Evolutionary conservation across 2,113 vertebrate species (phyloP).

Genomic region (Dolichallabes microphthalmus): DNA sequence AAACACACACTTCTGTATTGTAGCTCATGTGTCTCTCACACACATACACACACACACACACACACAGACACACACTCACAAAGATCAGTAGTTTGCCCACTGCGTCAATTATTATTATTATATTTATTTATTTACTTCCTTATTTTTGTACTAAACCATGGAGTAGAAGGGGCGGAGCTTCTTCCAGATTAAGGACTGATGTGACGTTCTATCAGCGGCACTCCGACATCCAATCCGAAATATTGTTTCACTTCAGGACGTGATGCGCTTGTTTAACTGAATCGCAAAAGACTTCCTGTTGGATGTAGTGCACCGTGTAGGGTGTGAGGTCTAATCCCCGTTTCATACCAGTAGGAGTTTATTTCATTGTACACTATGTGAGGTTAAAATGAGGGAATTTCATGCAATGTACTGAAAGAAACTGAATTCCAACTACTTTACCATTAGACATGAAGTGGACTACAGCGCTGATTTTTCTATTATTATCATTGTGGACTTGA

Average conservation of each 20-base stretch:
- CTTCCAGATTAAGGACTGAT: too few species aligned
- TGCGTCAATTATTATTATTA: too few species aligned
- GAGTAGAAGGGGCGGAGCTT: not conserved
- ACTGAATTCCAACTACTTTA: too few species aligned
- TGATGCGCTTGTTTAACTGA: not conserved
- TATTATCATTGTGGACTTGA: too few species aligned
- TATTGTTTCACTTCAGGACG: too few species aligned
- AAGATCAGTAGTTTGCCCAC: not conserved
- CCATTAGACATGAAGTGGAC: too few species aligned
- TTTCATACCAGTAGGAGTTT: too few species aligned
- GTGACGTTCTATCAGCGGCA: too few species aligned
- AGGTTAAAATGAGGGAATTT: too few species aligned
- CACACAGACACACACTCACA: not conserved
- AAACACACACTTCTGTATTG: not conserved
- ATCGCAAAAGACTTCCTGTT: not conserved
- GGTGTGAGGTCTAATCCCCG: not conserved
- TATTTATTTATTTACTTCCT: not conserved
- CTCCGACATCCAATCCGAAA: not conserved
- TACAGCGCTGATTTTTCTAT: too few species aligned
- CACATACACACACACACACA: not conserved
- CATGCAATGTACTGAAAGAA: too few species aligned
- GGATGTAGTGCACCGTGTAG: not conserved
- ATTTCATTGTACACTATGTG: too few species aligned
- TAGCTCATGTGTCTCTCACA: not conserved
- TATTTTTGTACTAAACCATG: not conserved